Evolutionary conservation across 2,797 vertebrate genomes (phyloP).

Genomic region (Chelidonichthys spinosus): DNA sequence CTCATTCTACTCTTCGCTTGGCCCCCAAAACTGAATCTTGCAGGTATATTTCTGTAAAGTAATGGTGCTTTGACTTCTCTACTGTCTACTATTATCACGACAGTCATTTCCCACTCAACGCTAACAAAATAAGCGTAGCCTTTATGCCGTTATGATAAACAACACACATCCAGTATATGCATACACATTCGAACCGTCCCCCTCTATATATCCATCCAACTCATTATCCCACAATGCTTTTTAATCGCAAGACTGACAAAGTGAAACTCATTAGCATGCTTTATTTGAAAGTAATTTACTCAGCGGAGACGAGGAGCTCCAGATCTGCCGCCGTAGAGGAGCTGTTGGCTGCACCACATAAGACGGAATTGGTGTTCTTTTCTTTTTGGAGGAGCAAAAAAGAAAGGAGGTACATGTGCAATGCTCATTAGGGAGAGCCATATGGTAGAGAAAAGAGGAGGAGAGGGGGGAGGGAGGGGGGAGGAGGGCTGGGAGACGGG

Average conservation of each 20-base stretch:
- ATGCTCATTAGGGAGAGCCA: constrained; percentile 77
- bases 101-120: not conserved
- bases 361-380: constrained; percentile 54
- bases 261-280: constrained; percentile 66
- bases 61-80: not conserved
- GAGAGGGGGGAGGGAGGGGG: constrained; percentile 5
- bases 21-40: not conserved
- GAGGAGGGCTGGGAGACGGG: constrained; percentile 8
- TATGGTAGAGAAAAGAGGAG: constrained; percentile 64
- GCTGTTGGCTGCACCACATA: constrained; percentile 68
- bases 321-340: constrained; percentile 60
- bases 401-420: constrained; percentile 57
- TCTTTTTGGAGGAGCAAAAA: constrained; percentile 68
- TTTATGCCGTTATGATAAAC: not conserved
- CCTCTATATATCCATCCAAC: constrained; percentile 13
- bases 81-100: not conserved
- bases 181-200: constrained; percentile 5
- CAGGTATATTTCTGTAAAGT: not conserved
- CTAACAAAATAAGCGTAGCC: not conserved
- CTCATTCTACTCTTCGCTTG: not conserved
- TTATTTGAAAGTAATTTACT: constrained; percentile 68
- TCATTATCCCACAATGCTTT: constrained; percentile 49
- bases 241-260: constrained; percentile 48
- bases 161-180: constrained; percentile 2
- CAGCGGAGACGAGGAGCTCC: constrained; percentile 54